Evolutionary conservation across 2,113 vertebrate species (phyloP).

Genomic region (Lethenteron camtschaticum): DNA sequence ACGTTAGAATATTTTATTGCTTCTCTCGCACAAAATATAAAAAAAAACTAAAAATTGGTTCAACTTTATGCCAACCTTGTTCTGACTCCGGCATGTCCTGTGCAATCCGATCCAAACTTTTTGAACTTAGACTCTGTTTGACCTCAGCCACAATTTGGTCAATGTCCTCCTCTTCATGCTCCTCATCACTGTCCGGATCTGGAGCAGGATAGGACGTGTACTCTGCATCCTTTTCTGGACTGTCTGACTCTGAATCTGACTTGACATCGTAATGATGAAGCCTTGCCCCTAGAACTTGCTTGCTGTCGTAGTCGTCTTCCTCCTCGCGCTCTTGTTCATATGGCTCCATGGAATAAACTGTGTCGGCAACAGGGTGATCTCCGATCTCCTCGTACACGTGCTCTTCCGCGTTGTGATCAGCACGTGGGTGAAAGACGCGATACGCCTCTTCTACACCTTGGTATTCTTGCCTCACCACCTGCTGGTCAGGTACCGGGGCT

Average conservation of each 20-base stretch:
- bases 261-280: conserved; percentile 5
- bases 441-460: background rate
- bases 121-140: conserved; percentile 4
- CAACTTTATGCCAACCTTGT: background rate
- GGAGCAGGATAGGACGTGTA: background rate
- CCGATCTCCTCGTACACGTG: conserved; percentile 5
- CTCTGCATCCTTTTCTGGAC: background rate
- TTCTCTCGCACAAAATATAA: too few relatives aligned
- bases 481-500: too few relatives aligned
- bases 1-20: too few relatives aligned
- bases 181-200: background rate
- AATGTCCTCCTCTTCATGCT: background rate
- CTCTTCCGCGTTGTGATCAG: background rate
- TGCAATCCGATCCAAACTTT: conserved; percentile 2
- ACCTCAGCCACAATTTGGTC: conserved; percentile 5
- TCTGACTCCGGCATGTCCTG: conserved; percentile 3
- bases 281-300: conserved; percentile 3
- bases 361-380: background rate
- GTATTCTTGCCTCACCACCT: too few relatives aligned
- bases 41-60: too few relatives aligned
- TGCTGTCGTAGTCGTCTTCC: background rate
- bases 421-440: conserved; percentile 4
- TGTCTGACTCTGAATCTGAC: conserved; percentile 1
- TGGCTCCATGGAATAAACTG: background rate
- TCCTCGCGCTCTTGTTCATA: background rate